Conservation (phyloP, 2,888 invertebrate genomes). For the Microdon myrmicae region DNA sequence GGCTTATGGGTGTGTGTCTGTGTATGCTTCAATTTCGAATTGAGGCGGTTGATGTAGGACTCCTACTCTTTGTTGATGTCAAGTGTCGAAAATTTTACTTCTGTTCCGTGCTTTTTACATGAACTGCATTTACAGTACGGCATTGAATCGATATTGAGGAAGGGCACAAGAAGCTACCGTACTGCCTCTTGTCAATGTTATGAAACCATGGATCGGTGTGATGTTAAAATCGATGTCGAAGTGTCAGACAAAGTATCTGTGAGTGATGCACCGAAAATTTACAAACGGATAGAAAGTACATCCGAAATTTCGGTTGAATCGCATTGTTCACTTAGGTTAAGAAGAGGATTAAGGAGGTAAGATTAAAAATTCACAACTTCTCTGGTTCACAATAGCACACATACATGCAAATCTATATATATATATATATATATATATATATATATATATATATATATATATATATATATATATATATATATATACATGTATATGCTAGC, state of each 20-base stretch:
- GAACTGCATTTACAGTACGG: conserved; percentile 29
- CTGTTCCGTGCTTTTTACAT: conserved; percentile 18
- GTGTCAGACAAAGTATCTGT: conserved; percentile 43
- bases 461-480: background rate
- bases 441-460: too few relatives aligned
- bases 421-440: too few relatives aligned
- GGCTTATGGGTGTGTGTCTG: background rate
- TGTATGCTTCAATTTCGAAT: background rate
- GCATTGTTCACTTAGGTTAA: conserved; percentile 41
- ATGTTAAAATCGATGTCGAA: conserved; percentile 40
- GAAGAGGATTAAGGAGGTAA: conserved; percentile 45
- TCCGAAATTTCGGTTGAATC: conserved; percentile 9
- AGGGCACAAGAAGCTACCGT: conserved; percentile 15
- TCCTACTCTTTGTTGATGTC: conserved; percentile 32
- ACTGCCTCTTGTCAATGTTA: conserved; percentile 2
- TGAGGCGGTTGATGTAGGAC: too few relatives aligned
- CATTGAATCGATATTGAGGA: background rate
- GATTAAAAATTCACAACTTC: conserved; percentile 51
- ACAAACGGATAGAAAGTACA: conserved; percentile 2
- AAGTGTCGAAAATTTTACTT: conserved; percentile 43
- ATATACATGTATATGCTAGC: background rate
- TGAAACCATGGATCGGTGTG: background rate
- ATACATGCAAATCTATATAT: background rate
- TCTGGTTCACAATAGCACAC: conserved; percentile 16
- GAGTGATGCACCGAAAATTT: conserved; percentile 42